Evolutionary conservation across 1,140 invertebrate species (phyloP).

Genomic region (Archivesica marissinica): DNA sequence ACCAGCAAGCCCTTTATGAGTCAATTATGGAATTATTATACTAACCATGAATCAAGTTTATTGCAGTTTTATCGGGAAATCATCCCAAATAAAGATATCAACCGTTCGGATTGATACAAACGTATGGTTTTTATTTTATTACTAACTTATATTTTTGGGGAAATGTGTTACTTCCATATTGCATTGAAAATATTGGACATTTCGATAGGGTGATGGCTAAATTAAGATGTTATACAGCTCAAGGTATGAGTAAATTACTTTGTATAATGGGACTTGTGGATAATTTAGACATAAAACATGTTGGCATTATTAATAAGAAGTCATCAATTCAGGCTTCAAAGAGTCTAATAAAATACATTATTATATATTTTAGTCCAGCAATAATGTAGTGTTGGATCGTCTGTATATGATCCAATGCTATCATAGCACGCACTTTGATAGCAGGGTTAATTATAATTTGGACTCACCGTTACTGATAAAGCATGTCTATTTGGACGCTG

Average conservation of each 20-base stretch:
- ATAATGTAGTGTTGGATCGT: too few relatives aligned
- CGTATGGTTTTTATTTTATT: slow-evolving; percentile 14
- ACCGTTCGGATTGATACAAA: slow-evolving; percentile 29
- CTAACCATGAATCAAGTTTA: slow-evolving; percentile 32
- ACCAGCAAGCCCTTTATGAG: slow-evolving; percentile 28
- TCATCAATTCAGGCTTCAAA: not conserved
- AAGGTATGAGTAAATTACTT: not conserved
- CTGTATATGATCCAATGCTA: too few relatives aligned
- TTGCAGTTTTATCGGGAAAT: slow-evolving; percentile 12
- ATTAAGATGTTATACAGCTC: not conserved
- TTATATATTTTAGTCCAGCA: too few relatives aligned
- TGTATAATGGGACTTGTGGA: not conserved
- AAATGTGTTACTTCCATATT: slow-evolving; percentile 13
- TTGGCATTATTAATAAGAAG: not conserved
- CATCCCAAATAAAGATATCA: slow-evolving; percentile 50
- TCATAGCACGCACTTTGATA: too few relatives aligned
- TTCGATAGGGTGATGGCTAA: not conserved
- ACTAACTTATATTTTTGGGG: not conserved
- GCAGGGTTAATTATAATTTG: too few relatives aligned
- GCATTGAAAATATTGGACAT: slow-evolving; percentile 1
- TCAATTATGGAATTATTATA: slow-evolving; percentile 47
- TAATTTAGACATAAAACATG: not conserved
- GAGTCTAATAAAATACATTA: too few relatives aligned
- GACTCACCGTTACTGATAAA: too few relatives aligned
- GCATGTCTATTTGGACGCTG: too few relatives aligned